These are phyloP conservation scores for Neodiprion lecontei DNA, from an alignment of 1,140 invertebrate genomes.

Conservation along the genomic window DNA sequence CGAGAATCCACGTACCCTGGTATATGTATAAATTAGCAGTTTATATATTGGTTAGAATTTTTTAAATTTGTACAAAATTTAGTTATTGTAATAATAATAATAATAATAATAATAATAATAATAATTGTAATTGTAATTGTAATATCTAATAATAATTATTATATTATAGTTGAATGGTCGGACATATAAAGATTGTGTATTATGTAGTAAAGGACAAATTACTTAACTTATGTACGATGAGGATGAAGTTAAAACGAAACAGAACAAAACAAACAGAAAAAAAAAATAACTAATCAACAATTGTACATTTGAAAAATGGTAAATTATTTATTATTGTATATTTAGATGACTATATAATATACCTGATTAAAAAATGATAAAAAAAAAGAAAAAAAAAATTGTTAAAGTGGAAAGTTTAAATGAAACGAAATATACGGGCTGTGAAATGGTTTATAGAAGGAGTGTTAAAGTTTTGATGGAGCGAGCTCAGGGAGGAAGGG, in stretches of 20 bases:
- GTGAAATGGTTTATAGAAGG: conserved; percentile 48
- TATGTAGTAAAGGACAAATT: conserved; percentile 46
- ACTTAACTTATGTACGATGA: conserved; percentile 42
- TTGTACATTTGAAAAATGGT: conserved; percentile 52
- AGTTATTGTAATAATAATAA: conserved; percentile 29
- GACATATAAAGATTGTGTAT: conserved; percentile 1
- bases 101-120: neutral
- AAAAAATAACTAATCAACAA: conserved; percentile 37
- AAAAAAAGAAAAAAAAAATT: conserved; percentile 16
- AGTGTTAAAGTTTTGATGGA: conserved; percentile 37
- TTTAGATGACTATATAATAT: conserved; percentile 23
- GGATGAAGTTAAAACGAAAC: neutral
- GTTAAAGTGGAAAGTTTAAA: neutral
- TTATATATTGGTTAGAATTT: conserved; percentile 8
- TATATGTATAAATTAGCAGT: no score
- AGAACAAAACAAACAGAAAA: conserved; percentile 25
- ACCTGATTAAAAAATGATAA: conserved; percentile 6
- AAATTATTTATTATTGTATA: conserved; percentile 62
- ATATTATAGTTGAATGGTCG: neutral
- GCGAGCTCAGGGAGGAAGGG: conserved; percentile 52
- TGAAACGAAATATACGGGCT: conserved; percentile 56
- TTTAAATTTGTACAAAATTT: conserved; percentile 48
- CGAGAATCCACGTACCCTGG: no score
- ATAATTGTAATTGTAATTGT: neutral
- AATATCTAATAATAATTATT: neutral